Evolutionary conservation across 2,888 invertebrate species (phyloP).

Genomic region (Thecophora atra): DNA sequence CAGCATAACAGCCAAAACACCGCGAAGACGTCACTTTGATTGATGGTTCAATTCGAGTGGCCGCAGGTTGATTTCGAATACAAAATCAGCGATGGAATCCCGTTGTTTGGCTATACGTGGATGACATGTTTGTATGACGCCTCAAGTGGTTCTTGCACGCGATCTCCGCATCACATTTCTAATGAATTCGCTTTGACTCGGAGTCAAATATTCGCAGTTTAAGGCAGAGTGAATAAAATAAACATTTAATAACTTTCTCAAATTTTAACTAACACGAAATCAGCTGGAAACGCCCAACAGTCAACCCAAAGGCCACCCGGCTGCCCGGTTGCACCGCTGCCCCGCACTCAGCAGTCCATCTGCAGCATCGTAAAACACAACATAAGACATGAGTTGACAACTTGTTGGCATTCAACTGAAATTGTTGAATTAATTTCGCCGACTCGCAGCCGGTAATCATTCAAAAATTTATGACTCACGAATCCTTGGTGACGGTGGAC

Average conservation of each 20-base stretch:
- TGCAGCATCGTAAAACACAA: conserved; percentile 15
- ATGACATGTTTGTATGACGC: background rate
- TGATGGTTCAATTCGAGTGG: background rate
- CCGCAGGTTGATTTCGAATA: background rate
- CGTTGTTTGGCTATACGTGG: background rate
- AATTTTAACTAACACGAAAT: background rate
- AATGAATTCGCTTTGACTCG: background rate
- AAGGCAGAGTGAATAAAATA: background rate
- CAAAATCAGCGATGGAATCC: too few relatives aligned
- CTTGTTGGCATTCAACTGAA: conserved; percentile 33
- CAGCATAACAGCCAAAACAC: too few relatives aligned
- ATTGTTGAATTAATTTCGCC: conserved; percentile 27
- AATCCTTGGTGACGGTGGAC: background rate
- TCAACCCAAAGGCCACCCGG: background rate
- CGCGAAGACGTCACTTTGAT: background rate
- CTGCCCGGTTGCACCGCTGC: too few relatives aligned
- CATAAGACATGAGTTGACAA: conserved; percentile 32
- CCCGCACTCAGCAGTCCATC: too few relatives aligned
- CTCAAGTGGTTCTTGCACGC: conserved; percentile 24
- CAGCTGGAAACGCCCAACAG: background rate
- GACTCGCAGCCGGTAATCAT: conserved; percentile 17
- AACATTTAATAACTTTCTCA: background rate
- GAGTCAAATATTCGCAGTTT: background rate
- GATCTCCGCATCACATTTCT: background rate
- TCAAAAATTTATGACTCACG: conserved; percentile 37